These are phyloP conservation scores for Steinernema scapterisci DNA, from an alignment of 2,888 invertebrate species.

Conservation along the genomic window DNA sequence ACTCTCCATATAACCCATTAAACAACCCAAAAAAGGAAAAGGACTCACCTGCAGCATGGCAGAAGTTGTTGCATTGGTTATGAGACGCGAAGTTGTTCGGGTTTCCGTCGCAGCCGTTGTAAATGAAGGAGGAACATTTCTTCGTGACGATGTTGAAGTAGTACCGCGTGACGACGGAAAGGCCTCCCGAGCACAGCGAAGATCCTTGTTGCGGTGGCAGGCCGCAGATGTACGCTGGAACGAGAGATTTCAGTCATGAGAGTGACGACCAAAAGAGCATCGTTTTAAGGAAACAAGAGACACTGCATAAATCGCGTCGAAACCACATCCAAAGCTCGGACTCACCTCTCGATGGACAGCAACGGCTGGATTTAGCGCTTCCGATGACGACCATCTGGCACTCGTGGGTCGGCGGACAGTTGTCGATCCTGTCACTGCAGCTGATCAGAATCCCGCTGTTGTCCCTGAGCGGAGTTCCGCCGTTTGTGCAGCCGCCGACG, in stretches of 20 bases:
- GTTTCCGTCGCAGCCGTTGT: conserved; percentile 62
- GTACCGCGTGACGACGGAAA: conserved; percentile 53
- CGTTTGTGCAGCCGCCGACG: conserved; percentile 47
- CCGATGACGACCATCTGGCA: conserved; percentile 53
- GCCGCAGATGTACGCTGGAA: conserved; percentile 54
- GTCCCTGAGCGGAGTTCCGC: conserved; percentile 48
- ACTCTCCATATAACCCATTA: too few species aligned
- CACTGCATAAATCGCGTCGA: too few species aligned
- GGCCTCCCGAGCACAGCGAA: conserved; percentile 53
- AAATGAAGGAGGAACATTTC: conserved; percentile 59
- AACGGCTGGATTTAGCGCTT: conserved; percentile 43
- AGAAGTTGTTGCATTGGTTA: conserved; percentile 56
- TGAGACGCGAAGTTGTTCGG: conserved; percentile 59
- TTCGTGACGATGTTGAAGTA: conserved; percentile 65
- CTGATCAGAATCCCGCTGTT: conserved; percentile 47
- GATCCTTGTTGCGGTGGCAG: conserved; percentile 57
- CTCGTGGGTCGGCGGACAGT: conserved; percentile 57
- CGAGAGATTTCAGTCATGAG: neutral
- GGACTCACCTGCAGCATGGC: conserved; percentile 39
- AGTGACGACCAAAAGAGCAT: neutral
- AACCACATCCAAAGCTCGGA: too few species aligned
- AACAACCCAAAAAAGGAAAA: neutral
- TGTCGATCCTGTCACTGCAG: conserved; percentile 50
- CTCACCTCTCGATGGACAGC: conserved; percentile 54
- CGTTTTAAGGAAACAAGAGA: too few species aligned